A percentile compares a stretch with the other conserved stretches of the same genome.
Evolutionary conservation across 1,140 invertebrate genomes (phyloP).

Genomic region (Lepidostoma basale): DNA sequence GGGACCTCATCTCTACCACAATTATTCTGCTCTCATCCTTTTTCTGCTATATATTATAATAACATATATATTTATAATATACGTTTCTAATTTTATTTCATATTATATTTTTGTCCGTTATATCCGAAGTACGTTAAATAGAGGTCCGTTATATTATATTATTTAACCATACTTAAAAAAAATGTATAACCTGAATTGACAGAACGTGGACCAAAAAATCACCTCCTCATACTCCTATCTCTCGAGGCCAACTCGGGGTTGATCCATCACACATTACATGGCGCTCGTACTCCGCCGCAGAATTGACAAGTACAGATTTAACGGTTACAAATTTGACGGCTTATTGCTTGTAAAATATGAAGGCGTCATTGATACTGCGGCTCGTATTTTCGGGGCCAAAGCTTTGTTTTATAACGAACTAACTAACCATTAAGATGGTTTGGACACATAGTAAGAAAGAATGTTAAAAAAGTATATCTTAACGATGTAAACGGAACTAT

Average conservation of each 20-base stretch:
- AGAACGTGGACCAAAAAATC: background rate
- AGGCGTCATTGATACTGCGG: background rate
- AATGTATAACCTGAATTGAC: no score
- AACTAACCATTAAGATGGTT: no score
- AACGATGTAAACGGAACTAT: no score
- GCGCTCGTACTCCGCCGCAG: background rate
- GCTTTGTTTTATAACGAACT: no score
- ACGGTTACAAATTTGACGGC: slow-evolving; percentile 27
- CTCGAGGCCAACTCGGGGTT: slow-evolving; percentile 14
- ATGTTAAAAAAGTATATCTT: no score
- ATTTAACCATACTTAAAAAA: no score
- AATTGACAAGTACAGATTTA: slow-evolving; percentile 21
- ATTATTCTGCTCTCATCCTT: no score
- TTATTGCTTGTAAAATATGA: slow-evolving; percentile 23
- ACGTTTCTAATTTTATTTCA: background rate
- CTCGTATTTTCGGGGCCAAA: background rate
- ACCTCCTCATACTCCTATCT: background rate
- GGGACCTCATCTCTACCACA: no score
- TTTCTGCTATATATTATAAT: background rate
- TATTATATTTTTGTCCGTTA: no score
- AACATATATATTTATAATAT: background rate
- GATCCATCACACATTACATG: slow-evolving; percentile 26
- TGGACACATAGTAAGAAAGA: no score
- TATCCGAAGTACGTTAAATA: no score
- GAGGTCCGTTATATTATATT: no score